Conservation (phyloP, 92 coral and sea anemone species). For the Phenganax marumi region DNA sequence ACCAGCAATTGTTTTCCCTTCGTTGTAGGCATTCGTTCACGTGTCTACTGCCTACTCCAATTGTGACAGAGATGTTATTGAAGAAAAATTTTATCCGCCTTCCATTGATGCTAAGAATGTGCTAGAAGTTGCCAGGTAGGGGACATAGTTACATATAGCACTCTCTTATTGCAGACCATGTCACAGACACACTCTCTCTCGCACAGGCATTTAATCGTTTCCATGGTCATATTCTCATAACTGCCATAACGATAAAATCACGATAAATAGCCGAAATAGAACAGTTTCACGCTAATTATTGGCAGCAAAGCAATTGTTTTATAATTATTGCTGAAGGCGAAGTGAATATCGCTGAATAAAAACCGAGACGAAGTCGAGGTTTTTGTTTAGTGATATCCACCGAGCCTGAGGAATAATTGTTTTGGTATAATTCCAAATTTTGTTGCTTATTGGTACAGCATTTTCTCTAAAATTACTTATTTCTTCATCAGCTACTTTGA, state of each 20-base stretch:
- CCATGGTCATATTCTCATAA: not conserved
- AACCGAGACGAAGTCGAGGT: no score
- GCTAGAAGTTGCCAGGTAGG: conserved; percentile 70
- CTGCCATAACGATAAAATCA: not conserved
- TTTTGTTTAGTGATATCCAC: no score
- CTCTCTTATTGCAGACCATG: not conserved
- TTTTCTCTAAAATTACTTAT: no score
- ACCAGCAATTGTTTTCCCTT: not conserved
- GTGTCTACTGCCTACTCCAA: conserved; percentile 98
- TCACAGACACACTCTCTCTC: not conserved
- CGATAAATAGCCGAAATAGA: not conserved
- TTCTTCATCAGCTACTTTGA: no score
- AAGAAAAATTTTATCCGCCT: conserved; percentile 90
- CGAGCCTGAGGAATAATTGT: no score
- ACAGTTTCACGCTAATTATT: not conserved
- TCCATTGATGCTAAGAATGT: conserved; percentile 76
- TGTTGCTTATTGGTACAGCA: no score
- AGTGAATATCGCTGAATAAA: no score
- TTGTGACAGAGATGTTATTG: conserved; percentile 79
- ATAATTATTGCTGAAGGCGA: no score
- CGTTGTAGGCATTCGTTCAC: conserved; percentile 67
- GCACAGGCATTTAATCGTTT: not conserved
- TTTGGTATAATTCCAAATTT: no score
- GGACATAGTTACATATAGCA: not conserved
- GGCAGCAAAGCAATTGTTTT: no score